Base-by-base conservation (phyloP, 2,888 invertebrate species). In the Pseudococcus jackbeardsleyi region DNA sequence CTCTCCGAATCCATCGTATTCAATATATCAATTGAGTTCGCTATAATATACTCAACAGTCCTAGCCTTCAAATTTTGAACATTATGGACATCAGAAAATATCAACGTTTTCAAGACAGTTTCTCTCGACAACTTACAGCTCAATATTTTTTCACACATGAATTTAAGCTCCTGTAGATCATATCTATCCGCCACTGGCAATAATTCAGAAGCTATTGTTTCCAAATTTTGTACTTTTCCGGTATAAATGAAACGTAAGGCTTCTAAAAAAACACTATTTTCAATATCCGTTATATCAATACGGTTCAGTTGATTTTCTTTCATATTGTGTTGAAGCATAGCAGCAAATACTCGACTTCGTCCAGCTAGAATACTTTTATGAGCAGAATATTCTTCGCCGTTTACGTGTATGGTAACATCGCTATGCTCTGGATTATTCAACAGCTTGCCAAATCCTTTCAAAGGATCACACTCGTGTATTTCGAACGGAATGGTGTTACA, bases 271-370 rank as follows among this genome's bases (percentile, higher is more conserved):
- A 99, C 99, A 92, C 99, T 99, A 92, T 98, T 97, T 92, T 99
- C 99, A 85, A 99, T 98, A 92, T 99, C 99, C 88, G 97, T 96
- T 91, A 97, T 97, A 92, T 97, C 98, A 85, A 99, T 99, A 91
- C 98, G 94, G 93, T 98, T 99, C 92, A 97, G 95, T 93, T 98
- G 98, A 90, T 97, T 94, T 92, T 99, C 99, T 91, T 98, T 98
- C 98, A 99, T 99, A 93, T 99, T 98, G 92, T 99, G 99, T 92
- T 99, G 98, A 92, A 99, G 99, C 99, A 99, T 99, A 89, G 99
- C 99, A 91, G 98, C 97, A 93, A 99, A 99, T 59, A 99, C 99
- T 90, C 98, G 98, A 93, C 98, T 98, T 91, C 99, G 95, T 90
- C 99, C 96, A 92, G 98, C 97, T 92, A 99, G 93, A 91, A 99